Base-by-base conservation (phyloP, 2,888 invertebrate genomes). In the Cheilosia impressa region DNA sequence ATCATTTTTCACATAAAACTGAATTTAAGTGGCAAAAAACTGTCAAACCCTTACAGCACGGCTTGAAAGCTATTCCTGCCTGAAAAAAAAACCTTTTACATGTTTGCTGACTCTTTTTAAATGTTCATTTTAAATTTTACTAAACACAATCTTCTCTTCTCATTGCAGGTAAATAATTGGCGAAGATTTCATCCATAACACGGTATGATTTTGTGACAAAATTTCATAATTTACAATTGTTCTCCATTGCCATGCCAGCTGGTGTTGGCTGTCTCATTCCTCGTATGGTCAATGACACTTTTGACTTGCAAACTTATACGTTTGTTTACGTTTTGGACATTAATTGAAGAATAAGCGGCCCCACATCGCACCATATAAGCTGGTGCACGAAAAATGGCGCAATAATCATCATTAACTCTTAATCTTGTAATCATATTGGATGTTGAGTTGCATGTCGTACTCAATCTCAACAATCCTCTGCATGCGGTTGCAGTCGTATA, bases 401-500 rank as follows among this genome's bases (percentile, higher is more conserved):
- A 83, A 83, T 77, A 72, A 66, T 47, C 66, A 62, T 63, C 77
- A 78, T 83, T 83, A 83, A 68, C 72, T 83, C 72, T 68, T 73
- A 83, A 68, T 68, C 68, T 66, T 52, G 71, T 63, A 83, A 83
- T 78, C 72, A 63, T 66, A 72, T 83, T 63, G 77, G 62, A 66
- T 77, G 66, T 60, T 22, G 63, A 66, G 72, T 72, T 72, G 66
- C 19, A n/a, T 66, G 72, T 82, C 77, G 47, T 57, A 72, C 50
- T 13, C 38, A 78, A 78, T 83, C 68, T 41, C 66, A 19, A 55
- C 17, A 55, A 68, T 62, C 66, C 22, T 68, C 65, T 71, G 31
- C 66, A 38, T 31, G 31, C 9, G 9, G 24, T 24, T 0, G 9
- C 13, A 38, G 38, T 38, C 38, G 38, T 38, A 55, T 82, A 77